Percentiles rank a stretch among this genome's conserved stretches.
Conservation (phyloP, 1,140 invertebrate species). For the Diachasmimorpha longicaudata region DNA sequence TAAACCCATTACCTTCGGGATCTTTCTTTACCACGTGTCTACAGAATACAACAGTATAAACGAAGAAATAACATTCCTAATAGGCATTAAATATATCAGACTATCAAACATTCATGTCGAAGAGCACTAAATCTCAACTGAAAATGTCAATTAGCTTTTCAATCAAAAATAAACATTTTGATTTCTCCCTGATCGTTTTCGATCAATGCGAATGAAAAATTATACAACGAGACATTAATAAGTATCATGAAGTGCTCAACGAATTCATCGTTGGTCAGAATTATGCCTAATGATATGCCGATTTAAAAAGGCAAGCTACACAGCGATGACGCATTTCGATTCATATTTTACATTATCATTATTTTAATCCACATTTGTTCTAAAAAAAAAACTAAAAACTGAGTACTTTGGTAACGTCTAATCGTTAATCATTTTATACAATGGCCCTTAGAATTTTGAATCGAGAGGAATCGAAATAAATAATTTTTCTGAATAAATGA, state of each 20-base stretch:
- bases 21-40: no score
- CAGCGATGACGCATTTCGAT: background rate
- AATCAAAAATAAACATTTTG: no score
- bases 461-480: background rate
- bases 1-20: no score
- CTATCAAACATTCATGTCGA: background rate
- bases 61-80: background rate
- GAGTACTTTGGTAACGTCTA: background rate
- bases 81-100: background rate
- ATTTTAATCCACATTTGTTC: background rate
- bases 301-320: conserved; percentile 25
- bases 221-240: background rate
- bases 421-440: background rate
- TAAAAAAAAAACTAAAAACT: background rate
- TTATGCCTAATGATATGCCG: conserved; percentile 27
- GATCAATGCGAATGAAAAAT: no score
- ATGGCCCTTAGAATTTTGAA: background rate
- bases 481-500: background rate
- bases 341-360: background rate
- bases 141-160: background rate
- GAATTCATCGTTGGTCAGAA: background rate
- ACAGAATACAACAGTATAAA: background rate
- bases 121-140: background rate
- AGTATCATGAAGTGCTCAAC: background rate
- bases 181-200: no score